These are phyloP conservation scores for Oikopleura vanhoeffeni DNA, from an alignment of 23 tunicate species.

Conservation along the genomic window DNA sequence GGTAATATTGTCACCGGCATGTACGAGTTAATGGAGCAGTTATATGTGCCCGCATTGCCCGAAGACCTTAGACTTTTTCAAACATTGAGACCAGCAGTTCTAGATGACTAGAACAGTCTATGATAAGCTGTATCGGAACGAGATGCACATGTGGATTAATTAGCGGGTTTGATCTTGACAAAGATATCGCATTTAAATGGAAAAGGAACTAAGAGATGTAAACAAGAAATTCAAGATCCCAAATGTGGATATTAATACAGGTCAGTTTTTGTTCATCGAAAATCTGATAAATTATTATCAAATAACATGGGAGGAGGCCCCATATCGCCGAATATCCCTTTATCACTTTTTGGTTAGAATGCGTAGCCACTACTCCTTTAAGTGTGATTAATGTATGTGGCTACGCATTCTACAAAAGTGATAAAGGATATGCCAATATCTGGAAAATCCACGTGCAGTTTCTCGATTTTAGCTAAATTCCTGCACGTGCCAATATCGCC, in stretches of 20 bases:
- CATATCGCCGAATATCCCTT: too few relatives aligned
- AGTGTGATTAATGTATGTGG: too few relatives aligned
- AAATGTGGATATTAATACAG: conserved; percentile 50
- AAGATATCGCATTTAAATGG: conserved; percentile 93
- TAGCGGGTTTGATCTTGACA: conserved; percentile 63
- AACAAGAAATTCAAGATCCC: conserved; percentile 95
- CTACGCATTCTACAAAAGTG: too few relatives aligned
- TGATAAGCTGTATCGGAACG: conserved; percentile 83
- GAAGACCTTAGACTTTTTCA: conserved; percentile 79
- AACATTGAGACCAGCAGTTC: conserved; percentile 74
- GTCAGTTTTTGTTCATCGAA: too few relatives aligned
- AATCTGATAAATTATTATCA: too few relatives aligned
- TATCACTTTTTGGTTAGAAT: too few relatives aligned
- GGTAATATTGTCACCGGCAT: conserved; percentile 53
- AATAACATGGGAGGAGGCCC: too few relatives aligned
- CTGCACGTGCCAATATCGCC: too few relatives aligned
- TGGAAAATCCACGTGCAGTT: too few relatives aligned
- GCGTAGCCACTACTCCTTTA: too few relatives aligned
- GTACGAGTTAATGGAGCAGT: conserved; percentile 86
- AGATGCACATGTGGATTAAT: conserved; percentile 68
- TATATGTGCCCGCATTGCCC: conserved; percentile 75
- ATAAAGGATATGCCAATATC: too few relatives aligned
- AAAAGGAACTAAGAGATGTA: conserved; percentile 69
- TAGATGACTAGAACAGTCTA: conserved; percentile 51
- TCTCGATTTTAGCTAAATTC: too few relatives aligned